A percentile compares a stretch with the other conserved stretches of the same genome.
phyloP scores from a whole-genome alignment of 2,888 invertebrate genomes.

The Beris chalybata region DNA sequence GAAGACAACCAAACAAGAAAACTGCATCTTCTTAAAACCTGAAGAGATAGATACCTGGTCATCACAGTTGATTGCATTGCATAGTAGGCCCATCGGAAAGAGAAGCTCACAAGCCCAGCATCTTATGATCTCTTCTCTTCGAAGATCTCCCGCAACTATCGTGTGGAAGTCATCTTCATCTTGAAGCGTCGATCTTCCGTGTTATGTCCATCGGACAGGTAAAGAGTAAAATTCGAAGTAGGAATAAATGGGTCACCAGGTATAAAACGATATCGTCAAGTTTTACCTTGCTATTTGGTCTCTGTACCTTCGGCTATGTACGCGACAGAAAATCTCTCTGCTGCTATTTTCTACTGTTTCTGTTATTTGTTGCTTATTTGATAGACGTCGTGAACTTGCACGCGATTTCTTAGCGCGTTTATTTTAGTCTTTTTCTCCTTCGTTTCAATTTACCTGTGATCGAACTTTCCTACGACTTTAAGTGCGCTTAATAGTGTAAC shows the following conservation, averaged over 20 bases:
- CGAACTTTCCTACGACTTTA: constrained; percentile 24
- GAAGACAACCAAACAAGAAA: no score
- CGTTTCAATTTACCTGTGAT: not conserved
- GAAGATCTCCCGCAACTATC: constrained; percentile 1
- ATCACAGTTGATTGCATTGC: no score
- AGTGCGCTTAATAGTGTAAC: not conserved
- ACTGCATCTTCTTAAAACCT: no score
- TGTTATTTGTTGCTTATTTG: constrained; percentile 26
- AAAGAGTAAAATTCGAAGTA: constrained; percentile 5
- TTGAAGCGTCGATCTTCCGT: no score
- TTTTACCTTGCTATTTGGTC: constrained; percentile 25
- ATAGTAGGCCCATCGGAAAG: no score
- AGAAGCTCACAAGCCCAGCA: not conserved
- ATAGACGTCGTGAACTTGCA: constrained; percentile 19
- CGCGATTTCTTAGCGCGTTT: constrained; percentile 21
- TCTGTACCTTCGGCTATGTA: constrained; percentile 13
- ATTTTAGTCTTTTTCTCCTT: constrained; percentile 18
- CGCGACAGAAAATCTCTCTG: constrained; percentile 14
- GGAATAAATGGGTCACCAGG: constrained; percentile 35
- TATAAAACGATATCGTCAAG: constrained; percentile 24
- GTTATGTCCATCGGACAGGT: no score
- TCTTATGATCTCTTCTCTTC: constrained; percentile 9
- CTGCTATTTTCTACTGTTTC: constrained; percentile 8
- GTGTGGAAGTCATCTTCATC: no score
- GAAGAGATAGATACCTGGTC: no score